Evolutionary conservation across 2,888 invertebrate genomes (phyloP).

Genomic region (Pseudeuparius sepicola): DNA sequence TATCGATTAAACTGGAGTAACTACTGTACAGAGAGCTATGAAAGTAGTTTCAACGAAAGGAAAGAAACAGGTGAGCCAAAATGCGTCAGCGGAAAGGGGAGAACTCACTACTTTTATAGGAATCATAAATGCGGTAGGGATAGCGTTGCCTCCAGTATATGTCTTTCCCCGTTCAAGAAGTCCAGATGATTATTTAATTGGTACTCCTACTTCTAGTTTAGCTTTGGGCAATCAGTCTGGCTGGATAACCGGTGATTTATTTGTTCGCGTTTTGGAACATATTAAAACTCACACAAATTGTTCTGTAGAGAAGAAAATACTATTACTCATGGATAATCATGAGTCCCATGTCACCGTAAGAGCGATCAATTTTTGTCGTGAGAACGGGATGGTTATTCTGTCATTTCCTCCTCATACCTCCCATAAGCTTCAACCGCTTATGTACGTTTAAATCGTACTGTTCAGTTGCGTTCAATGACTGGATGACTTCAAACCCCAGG

Average conservation of each 20-base stretch:
- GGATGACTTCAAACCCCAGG: slow-evolving; percentile 19
- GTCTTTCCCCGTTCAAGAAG: background rate
- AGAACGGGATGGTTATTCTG: slow-evolving; percentile 11
- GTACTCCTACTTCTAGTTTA: slow-evolving; percentile 1
- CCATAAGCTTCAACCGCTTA: slow-evolving; percentile 16
- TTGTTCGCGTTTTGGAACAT: slow-evolving; percentile 9
- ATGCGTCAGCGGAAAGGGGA: slow-evolving; percentile 12
- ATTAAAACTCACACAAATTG: background rate
- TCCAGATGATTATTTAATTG: slow-evolving; percentile 2
- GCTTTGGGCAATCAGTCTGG: slow-evolving; percentile 13
- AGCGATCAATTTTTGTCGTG: slow-evolving; percentile 8
- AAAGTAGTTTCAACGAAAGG: slow-evolving; percentile 9
- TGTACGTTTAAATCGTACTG: slow-evolving; percentile 15
- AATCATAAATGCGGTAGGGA: no score
- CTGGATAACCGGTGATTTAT: slow-evolving; percentile 19
- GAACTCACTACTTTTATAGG: slow-evolving; percentile 12
- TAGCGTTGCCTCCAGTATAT: slow-evolving; percentile 1
- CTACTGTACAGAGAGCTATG: slow-evolving; percentile 8
- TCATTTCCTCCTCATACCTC: slow-evolving; percentile 12
- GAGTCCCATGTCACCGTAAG: slow-evolving; percentile 2
- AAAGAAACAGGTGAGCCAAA: slow-evolving; percentile 12
- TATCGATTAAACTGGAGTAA: background rate
- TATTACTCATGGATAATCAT: slow-evolving; percentile 9
- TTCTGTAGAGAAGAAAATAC: slow-evolving; percentile 7
- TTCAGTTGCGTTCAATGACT: slow-evolving; percentile 11